Evolutionary conservation across 1,140 invertebrate species (phyloP).

Genomic region (Coelopa frigida): DNA sequence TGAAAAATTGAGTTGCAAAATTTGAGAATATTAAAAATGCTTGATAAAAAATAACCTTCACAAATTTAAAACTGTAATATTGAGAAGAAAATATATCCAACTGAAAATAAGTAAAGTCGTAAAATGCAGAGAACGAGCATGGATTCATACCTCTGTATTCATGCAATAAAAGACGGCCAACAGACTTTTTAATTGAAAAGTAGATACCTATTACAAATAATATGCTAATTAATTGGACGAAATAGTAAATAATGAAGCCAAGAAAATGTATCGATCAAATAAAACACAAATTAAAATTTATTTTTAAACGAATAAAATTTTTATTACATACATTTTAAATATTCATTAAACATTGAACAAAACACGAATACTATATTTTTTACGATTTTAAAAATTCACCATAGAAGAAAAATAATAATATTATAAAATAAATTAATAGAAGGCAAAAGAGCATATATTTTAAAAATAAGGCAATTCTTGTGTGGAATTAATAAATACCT

Average conservation of each 20-base stretch:
- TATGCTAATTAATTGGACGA: neutral
- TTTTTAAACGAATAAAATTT: too few species aligned
- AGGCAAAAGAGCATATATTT: too few species aligned
- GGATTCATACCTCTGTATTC: too few species aligned
- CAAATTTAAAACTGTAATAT: neutral
- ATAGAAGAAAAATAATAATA: too few species aligned
- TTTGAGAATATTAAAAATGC: conserved; percentile 9
- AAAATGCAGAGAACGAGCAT: neutral
- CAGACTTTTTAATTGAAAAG: neutral
- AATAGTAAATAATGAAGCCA: neutral
- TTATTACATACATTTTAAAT: too few species aligned
- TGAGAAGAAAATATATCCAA: neutral
- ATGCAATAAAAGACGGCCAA: neutral
- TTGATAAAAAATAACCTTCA: neutral
- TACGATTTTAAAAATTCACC: too few species aligned
- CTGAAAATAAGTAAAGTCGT: neutral
- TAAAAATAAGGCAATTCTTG: too few species aligned
- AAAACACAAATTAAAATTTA: too few species aligned
- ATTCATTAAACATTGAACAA: too few species aligned
- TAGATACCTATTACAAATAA: neutral
- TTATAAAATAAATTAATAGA: too few species aligned
- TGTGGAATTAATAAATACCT: too few species aligned
- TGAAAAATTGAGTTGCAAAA: conserved; percentile 11
- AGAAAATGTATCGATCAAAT: conserved; percentile 2
- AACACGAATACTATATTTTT: too few species aligned